These are phyloP conservation scores for Ciconia boyciana DNA, from an alignment of 2,113 vertebrate genomes.

Conservation along the genomic window DNA sequence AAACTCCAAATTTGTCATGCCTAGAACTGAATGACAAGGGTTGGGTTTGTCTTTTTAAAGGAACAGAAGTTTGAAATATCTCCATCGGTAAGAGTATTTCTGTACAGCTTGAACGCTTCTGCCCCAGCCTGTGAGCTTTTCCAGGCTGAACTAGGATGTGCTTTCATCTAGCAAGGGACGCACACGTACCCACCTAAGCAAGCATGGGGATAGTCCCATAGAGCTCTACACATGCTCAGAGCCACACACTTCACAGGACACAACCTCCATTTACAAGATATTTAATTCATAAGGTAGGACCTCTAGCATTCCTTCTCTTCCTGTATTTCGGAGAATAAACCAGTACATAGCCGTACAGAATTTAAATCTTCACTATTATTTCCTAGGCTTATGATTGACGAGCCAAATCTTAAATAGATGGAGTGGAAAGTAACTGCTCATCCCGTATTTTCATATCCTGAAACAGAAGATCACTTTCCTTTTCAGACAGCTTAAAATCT, in stretches of 20 bases:
- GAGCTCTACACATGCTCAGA: neutral
- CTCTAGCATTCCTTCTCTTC: neutral
- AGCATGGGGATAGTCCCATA: rapidly evolving
- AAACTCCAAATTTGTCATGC: neutral
- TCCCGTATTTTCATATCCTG: neutral
- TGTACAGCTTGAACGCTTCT: neutral
- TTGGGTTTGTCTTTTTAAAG: neutral
- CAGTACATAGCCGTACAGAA: rapidly evolving
- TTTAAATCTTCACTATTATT: neutral
- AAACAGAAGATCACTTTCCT: neutral
- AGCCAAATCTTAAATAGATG: neutral
- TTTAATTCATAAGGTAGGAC: neutral
- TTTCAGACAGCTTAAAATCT: neutral
- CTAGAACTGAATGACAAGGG: neutral
- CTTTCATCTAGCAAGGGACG: neutral
- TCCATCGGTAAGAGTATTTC: neutral
- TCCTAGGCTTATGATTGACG: neutral
- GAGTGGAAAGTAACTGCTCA: neutral
- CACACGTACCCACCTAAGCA: rapidly evolving
- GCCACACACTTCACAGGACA: neutral
- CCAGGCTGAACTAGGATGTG: neutral
- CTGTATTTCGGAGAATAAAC: neutral
- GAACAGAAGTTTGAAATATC: neutral
- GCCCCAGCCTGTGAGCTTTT: neutral
- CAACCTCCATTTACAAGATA: neutral